phyloP scores from a whole-genome alignment of 2,888 invertebrate species.

The Anaspis maculata region DNA sequence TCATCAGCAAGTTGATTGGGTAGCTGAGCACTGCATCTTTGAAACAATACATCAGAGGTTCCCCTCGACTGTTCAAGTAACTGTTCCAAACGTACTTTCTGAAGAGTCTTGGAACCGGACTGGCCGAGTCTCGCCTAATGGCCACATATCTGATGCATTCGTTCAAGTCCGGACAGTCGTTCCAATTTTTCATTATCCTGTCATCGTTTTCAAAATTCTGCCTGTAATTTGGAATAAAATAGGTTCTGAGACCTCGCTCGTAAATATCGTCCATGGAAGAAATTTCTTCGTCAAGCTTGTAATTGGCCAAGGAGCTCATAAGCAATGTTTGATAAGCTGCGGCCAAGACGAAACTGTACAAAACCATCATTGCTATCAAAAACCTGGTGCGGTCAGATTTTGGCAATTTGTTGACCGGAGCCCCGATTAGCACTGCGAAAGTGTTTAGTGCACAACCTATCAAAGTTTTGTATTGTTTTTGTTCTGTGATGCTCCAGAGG shows the following conservation, averaged over 20 bases:
- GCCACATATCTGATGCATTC: not conserved
- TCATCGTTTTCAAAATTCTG: not conserved
- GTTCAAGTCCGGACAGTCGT: not conserved
- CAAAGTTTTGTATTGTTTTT: constrained; percentile 1
- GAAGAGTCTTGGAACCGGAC: not conserved
- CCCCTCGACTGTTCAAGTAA: not conserved
- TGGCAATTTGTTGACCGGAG: not conserved
- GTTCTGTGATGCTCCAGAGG: not conserved
- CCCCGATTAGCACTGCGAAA: not conserved
- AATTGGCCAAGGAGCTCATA: not conserved
- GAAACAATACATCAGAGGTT: constrained; percentile 3
- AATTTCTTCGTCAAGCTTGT: not conserved
- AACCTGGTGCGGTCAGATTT: not conserved
- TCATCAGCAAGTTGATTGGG: constrained; percentile 4
- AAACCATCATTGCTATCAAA: not conserved
- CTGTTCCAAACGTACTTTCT: not conserved
- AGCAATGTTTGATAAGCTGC: not conserved
- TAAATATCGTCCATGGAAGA: not conserved
- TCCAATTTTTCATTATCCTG: not conserved
- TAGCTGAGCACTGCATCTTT: constrained; percentile 1
- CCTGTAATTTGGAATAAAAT: not conserved
- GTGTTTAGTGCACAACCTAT: constrained; percentile 1
- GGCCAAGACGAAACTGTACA: not conserved
- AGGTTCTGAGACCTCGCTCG: not conserved
- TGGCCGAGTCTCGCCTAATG: not conserved